These are phyloP conservation scores for Lasaia peninsularis DNA, from an alignment of 1,140 invertebrate genomes.

Conservation along the genomic window DNA sequence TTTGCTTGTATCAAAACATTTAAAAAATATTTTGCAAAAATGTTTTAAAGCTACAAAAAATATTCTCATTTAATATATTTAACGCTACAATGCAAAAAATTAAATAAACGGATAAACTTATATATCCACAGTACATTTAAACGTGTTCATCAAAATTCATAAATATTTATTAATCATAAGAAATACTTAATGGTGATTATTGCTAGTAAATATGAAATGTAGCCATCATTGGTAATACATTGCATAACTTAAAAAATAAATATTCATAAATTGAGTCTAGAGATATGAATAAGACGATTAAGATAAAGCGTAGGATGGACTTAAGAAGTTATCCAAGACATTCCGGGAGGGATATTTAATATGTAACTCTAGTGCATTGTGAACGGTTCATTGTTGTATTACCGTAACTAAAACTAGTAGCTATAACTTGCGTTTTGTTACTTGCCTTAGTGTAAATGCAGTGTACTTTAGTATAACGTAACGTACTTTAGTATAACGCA, in stretches of 20 bases:
- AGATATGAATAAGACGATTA: slow-evolving; percentile 5
- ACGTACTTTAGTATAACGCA: too few species aligned
- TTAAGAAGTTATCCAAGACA: not conserved
- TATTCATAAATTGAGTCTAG: slow-evolving; percentile 1
- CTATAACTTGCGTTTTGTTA: not conserved
- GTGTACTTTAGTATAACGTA: too few species aligned
- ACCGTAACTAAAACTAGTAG: not conserved
- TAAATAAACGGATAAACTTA: not conserved
- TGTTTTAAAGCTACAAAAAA: too few species aligned
- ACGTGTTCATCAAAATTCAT: not conserved
- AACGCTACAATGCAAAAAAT: too few species aligned
- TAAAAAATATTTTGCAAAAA: too few species aligned
- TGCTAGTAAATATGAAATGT: slow-evolving; percentile 1
- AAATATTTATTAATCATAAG: not conserved
- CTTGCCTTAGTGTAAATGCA: too few species aligned
- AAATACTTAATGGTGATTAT: slow-evolving; percentile 1
- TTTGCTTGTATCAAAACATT: too few species aligned
- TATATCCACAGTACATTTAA: too few species aligned
- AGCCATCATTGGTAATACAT: not conserved
- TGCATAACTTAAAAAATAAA: slow-evolving; percentile 3
- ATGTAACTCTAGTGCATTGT: not conserved
- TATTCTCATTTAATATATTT: too few species aligned
- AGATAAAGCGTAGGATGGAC: slow-evolving; percentile 3
- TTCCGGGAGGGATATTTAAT: not conserved
- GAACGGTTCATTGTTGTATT: not conserved